Percentiles rank a stretch among this genome's conserved stretches.
Conservation (phyloP, 2,797 vertebrate species). For the Lophius americanus region DNA sequence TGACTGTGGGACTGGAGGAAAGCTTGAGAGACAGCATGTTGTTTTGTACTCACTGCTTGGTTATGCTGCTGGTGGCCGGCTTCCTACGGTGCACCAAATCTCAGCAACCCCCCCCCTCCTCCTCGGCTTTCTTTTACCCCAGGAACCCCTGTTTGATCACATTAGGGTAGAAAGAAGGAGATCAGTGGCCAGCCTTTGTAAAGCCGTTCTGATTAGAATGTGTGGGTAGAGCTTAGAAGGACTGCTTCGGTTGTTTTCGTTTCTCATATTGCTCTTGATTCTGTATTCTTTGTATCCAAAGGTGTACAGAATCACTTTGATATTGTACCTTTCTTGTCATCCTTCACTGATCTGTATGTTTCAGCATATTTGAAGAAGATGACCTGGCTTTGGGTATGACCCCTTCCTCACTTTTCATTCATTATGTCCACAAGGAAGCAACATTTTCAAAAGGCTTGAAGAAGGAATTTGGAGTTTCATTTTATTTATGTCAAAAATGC, state of each 20-base stretch:
- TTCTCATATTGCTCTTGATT: conserved; percentile 60
- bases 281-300: background rate
- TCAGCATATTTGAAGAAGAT: conserved; percentile 8
- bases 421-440: conserved; percentile 31
- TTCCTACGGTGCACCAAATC: conserved; percentile 73
- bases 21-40: conserved; percentile 61
- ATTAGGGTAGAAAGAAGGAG: conserved; percentile 70
- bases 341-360: conserved; percentile 7
- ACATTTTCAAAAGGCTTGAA: conserved; percentile 32
- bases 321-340: conserved; percentile 9
- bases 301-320: no score
- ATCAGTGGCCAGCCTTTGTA: conserved; percentile 62
- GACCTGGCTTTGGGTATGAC: conserved; percentile 14
- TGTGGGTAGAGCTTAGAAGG: conserved; percentile 61
- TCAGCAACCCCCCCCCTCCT: conserved; percentile 56
- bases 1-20: conserved; percentile 54
- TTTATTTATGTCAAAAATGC: conserved; percentile 72
- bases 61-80: conserved; percentile 72
- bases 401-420: conserved; percentile 23
- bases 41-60: conserved; percentile 71
- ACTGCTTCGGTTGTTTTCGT: conserved; percentile 57
- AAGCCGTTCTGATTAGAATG: conserved; percentile 58
- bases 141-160: conserved; percentile 77
- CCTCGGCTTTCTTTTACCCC: conserved; percentile 57
- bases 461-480: conserved; percentile 55